Evolutionary conservation across 2,113 vertebrate genomes (phyloP), one percentile per base, ranked within the genome.

Genomic region (pig (Sus scrofa)): DNA sequence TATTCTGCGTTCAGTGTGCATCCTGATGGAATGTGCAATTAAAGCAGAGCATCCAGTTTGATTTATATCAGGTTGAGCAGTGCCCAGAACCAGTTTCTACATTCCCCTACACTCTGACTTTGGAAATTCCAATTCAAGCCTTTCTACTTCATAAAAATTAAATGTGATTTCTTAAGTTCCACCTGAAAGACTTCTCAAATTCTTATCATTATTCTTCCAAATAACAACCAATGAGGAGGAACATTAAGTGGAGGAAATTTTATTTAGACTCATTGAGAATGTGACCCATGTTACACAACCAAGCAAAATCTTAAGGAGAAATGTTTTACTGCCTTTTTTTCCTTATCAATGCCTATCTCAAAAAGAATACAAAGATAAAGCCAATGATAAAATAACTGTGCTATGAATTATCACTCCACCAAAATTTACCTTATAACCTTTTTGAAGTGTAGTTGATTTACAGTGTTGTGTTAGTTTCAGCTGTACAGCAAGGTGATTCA

Each of bases 91-190:
- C 30, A 26, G 50, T 73, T 93, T 91, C 96, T 94, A 34, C 85
- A 58, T 89, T 89, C 86, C 73, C 79, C 82, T 63, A 30, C 1
- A 4, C 87, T 62, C 95, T 71, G 52, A 56, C 97, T 91, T 30
- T 62, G 24, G 96, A 82, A 96, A 93, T 81, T 70, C 77, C 92
- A 95, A 67, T 75, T 95, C 95, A 91, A 96, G 94, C 96, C 97
- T 98, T 97, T 97, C 98, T 34, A 3, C 89, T 58, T 92, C 97
- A 97, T 98, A 97, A 98, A 98, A 98, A 98, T 98, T 98, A 97
- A 98, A 98, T 96, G 96, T 86, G 97, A 97, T 97, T 97, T 96
- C 97, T 83, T 91, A 94, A 81, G 95, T 97, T 98, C 98, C 98
- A 95, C 97, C 94, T 98, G 97, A 97, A 98, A 98, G 88, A 52